A percentile compares a stretch with the other conserved stretches of the same genome.
Evolutionary conservation across 1,140 invertebrate genomes (phyloP).

Genomic region (Pantala flavescens): DNA sequence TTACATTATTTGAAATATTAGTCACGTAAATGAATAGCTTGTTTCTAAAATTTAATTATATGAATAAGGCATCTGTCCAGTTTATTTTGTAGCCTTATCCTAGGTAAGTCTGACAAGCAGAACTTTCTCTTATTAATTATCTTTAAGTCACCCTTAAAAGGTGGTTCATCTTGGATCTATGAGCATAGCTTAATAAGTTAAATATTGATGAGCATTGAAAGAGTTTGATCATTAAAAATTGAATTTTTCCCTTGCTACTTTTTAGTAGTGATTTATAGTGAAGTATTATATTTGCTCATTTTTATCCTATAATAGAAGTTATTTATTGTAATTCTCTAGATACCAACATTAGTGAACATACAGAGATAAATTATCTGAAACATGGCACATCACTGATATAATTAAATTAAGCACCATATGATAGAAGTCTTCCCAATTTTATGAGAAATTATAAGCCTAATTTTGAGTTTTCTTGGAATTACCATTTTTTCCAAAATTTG

Average conservation of each 20-base stretch:
- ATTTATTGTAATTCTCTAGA: neutral
- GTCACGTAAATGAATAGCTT: no score
- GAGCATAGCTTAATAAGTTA: no score
- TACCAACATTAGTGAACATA: neutral
- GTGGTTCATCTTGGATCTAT: no score
- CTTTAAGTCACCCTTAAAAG: no score
- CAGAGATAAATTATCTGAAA: neutral
- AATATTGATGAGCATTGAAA: no score
- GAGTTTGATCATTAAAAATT: neutral
- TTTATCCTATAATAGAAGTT: neutral
- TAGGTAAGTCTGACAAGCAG: no score
- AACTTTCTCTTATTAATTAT: no score
- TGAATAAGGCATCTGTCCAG: no score
- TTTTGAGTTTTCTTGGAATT: neutral
- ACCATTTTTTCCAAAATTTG: neutral
- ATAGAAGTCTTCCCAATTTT: neutral
- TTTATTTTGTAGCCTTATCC: no score
- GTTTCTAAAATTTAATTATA: no score
- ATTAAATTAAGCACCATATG: neutral
- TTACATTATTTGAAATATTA: no score
- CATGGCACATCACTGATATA: neutral
- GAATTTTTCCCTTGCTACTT: neutral
- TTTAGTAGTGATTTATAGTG: neutral
- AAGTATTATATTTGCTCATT: neutral
- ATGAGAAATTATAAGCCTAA: neutral